Conservation (phyloP, 2,113 vertebrate genomes). For the Brachyistius frenatus region DNA sequence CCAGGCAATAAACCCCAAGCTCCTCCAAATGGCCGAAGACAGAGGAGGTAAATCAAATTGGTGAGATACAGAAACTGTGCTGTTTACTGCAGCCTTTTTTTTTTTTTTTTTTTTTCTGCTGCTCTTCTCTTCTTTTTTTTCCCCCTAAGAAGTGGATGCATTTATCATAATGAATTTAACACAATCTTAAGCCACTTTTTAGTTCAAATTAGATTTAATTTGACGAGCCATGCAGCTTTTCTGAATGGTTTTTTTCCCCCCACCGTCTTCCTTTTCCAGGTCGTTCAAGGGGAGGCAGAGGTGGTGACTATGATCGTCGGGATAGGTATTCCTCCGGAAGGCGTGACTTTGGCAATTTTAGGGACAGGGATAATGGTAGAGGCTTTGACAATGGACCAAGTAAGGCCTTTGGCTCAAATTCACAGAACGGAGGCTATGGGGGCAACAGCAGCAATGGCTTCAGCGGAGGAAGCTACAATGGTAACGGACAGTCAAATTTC, state of each 20-base stretch:
- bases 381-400: constrained; percentile 90
- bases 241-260: background rate
- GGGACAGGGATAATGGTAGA: constrained; percentile 93
- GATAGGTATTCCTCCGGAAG: constrained; percentile 94
- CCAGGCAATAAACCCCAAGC: constrained; percentile 99
- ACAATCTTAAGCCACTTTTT: background rate
- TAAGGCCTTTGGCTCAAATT: constrained; percentile 91
- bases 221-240: background rate
- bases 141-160: constrained; percentile 2
- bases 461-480: constrained; percentile 83
- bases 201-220: background rate
- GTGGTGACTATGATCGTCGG: constrained; percentile 91
- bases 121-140: background rate
- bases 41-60: constrained; percentile 96
- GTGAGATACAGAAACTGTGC: constrained; percentile 86
- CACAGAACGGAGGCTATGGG: constrained; percentile 93
- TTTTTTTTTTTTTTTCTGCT: constrained; percentile 29
- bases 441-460: constrained; percentile 85
- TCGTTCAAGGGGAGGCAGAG: constrained; percentile 97
- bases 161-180: background rate
- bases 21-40: constrained; percentile 98
- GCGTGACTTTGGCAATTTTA: constrained; percentile 94
- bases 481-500: constrained; percentile 91
- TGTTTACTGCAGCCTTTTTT: constrained; percentile 58
- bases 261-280: constrained; percentile 79